These are phyloP conservation scores for Tiliacea citrago DNA, from an alignment of 2,888 invertebrate genomes.

Conservation along the genomic window DNA sequence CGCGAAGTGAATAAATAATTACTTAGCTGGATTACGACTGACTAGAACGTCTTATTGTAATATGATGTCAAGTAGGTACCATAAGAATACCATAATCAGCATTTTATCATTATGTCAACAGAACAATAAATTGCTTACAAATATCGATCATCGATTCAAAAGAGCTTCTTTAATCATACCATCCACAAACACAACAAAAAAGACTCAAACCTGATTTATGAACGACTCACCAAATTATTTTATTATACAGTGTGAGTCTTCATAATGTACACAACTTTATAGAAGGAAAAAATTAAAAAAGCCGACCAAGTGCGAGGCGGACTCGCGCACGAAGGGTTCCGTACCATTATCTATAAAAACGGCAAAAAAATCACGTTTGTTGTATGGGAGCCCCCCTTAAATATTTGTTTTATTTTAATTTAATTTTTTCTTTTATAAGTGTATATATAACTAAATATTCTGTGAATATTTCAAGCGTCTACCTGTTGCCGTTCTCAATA, in stretches of 20 bases:
- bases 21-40: slow-evolving; percentile 15
- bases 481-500: no score
- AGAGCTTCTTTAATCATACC: not conserved
- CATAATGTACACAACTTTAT: no score
- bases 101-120: slow-evolving; percentile 25
- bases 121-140: not conserved
- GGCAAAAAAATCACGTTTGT: no score
- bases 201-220: slow-evolving; percentile 29
- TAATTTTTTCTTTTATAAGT: no score
- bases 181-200: not conserved
- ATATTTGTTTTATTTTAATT: no score
- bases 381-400: no score
- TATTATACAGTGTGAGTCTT: not conserved
- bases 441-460: no score
- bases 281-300: no score
- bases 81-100: slow-evolving; percentile 18
- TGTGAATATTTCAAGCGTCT: no score
- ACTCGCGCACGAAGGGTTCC: no score
- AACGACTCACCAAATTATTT: slow-evolving; percentile 31
- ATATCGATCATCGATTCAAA: slow-evolving; percentile 11
- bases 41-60: slow-evolving; percentile 23
- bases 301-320: no score
- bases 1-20: slow-evolving; percentile 42
- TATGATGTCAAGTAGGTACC: slow-evolving; percentile 31
- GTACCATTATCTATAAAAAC: no score